phyloP scores from a whole-genome alignment of 2,113 vertebrate species.

The Myotis brandtii region DNA sequence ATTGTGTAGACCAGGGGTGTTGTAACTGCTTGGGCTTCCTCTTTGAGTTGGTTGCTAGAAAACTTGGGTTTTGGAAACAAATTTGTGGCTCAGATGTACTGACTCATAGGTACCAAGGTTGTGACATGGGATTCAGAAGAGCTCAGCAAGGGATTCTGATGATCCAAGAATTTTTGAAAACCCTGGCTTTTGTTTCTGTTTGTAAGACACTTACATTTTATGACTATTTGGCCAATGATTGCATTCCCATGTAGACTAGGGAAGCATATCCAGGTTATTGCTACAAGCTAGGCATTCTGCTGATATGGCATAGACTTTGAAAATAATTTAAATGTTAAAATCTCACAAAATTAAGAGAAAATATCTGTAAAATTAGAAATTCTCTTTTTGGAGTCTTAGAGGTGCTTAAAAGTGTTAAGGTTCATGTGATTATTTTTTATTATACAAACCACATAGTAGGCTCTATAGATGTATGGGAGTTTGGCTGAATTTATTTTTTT shows the following conservation, averaged over 20 bases:
- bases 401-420: background rate
- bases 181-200: background rate
- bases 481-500: background rate
- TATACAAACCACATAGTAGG: background rate
- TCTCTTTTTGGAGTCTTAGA: background rate
- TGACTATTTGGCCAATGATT: background rate
- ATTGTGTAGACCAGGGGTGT: background rate
- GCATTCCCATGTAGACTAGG: background rate
- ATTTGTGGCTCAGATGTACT: slow-evolving; percentile 16
- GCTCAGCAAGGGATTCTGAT: background rate
- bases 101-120: background rate
- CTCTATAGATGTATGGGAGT: background rate
- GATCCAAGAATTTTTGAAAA: background rate
- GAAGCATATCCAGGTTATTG: background rate
- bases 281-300: background rate
- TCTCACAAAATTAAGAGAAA: background rate
- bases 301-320: background rate
- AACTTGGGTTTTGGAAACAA: slow-evolving; percentile 25
- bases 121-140: background rate
- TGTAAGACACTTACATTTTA: background rate
- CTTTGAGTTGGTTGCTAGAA: background rate
- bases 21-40: background rate
- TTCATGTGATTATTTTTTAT: background rate
- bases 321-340: slow-evolving; percentile 25
- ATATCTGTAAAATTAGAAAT: slow-evolving; percentile 32